A percentile compares a stretch with the other conserved stretches of the same genome.
Conservation (phyloP, 2,113 vertebrate genomes). For the Xiphorhynchus elegans region DNA sequence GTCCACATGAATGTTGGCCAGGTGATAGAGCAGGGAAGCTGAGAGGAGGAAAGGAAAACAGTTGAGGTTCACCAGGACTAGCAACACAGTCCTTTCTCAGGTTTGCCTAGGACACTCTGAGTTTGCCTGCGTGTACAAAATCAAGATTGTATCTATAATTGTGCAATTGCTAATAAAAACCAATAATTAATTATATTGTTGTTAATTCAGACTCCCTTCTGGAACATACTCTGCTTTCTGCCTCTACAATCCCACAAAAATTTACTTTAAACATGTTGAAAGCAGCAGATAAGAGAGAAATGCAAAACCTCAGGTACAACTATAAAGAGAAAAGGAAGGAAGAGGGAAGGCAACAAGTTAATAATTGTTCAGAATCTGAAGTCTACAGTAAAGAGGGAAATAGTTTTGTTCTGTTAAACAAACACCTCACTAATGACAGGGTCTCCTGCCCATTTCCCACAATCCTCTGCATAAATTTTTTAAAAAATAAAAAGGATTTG, state of each 20-base stretch:
- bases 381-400: conserved; percentile 45
- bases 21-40: background rate
- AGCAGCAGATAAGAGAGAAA: conserved; percentile 42
- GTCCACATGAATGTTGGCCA: background rate
- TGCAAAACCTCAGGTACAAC: background rate
- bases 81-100: background rate
- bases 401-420: conserved; percentile 46
- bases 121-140: background rate
- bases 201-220: background rate
- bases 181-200: background rate
- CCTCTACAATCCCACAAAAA: background rate
- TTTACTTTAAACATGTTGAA: conserved; percentile 2
- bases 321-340: conserved; percentile 56
- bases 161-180: background rate
- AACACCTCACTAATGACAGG: conserved; percentile 36
- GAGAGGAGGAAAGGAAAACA: background rate
- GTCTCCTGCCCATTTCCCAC: conserved; percentile 26
- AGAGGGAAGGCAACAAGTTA: conserved; percentile 44
- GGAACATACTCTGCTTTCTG: background rate
- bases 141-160: background rate
- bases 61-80: background rate
- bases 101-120: background rate
- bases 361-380: conserved; percentile 57
- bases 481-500: background rate
- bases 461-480: background rate